phyloP scores from a whole-genome alignment of 2,113 vertebrate genomes.

The Rhinolophus sinicus region DNA sequence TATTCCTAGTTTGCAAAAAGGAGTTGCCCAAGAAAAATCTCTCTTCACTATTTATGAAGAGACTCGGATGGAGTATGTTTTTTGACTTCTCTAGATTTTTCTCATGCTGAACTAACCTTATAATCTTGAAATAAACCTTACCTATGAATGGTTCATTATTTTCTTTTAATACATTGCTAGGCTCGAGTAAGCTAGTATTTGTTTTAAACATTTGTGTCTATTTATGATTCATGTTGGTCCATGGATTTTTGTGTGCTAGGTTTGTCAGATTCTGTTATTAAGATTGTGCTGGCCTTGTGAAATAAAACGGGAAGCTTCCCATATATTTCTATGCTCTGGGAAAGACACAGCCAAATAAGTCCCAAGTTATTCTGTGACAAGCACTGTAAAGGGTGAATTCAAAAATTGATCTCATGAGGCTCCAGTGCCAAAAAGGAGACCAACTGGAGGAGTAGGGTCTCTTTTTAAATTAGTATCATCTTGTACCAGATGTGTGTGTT shows the following conservation, averaged over 20 bases:
- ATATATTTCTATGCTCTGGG: not conserved
- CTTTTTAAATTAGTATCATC: not conserved
- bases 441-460: not conserved
- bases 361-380: not conserved
- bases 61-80: not conserved
- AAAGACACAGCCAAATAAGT: not conserved
- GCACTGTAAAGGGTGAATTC: not conserved
- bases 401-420: not conserved
- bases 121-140: constrained; percentile 41
- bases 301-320: not conserved
- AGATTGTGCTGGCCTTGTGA: not conserved
- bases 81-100: constrained; percentile 42
- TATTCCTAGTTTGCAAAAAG: constrained; percentile 18
- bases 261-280: constrained; percentile 27
- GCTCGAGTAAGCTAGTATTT: constrained; percentile 22
- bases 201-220: not conserved
- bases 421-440: constrained; percentile 9
- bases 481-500: not conserved
- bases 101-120: constrained; percentile 3
- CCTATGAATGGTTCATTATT: not conserved
- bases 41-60: constrained; percentile 4
- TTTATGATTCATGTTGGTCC: not conserved
- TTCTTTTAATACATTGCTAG: not conserved
- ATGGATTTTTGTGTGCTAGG: not conserved
- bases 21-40: not conserved